Conservation (phyloP, 2,113 vertebrate genomes). For the Eira barbara region DNA sequence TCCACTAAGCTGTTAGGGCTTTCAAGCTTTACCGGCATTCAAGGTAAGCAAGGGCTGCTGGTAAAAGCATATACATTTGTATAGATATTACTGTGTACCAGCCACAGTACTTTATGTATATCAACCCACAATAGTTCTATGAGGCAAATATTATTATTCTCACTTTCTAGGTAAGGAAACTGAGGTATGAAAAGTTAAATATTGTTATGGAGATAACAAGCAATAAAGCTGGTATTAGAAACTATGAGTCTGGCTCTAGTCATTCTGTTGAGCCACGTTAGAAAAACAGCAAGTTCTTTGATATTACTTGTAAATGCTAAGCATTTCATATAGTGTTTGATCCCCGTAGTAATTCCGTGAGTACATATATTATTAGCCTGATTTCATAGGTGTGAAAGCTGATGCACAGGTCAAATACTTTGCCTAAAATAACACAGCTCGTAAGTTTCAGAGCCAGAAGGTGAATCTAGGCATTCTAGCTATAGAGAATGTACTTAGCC, state of each 20-base stretch:
- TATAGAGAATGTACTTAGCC: not conserved
- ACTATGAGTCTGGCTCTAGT: not conserved
- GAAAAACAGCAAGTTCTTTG: not conserved
- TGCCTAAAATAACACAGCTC: not conserved
- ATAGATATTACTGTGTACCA: not conserved
- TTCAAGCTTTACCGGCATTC: not conserved
- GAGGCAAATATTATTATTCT: not conserved
- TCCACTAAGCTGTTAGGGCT: not conserved
- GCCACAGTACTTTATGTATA: not conserved
- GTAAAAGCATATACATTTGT: not conserved
- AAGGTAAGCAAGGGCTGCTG: not conserved
- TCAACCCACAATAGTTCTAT: not conserved
- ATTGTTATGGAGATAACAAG: not conserved
- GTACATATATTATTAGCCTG: not conserved
- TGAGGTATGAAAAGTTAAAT: not conserved
- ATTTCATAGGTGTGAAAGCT: not conserved
- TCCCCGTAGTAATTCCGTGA: not conserved
- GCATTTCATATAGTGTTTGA: not conserved
- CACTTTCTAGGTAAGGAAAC: not conserved
- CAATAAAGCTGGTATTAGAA: not conserved
- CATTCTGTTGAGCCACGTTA: not conserved
- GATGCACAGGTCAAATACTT: not conserved
- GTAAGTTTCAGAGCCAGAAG: conserved; percentile 3
- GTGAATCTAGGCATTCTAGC: not conserved
- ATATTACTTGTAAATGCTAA: not conserved